Evolutionary conservation across 2,113 vertebrate genomes (phyloP), one percentile per base, ranked within the genome.

Genomic region (Clarias magur): DNA sequence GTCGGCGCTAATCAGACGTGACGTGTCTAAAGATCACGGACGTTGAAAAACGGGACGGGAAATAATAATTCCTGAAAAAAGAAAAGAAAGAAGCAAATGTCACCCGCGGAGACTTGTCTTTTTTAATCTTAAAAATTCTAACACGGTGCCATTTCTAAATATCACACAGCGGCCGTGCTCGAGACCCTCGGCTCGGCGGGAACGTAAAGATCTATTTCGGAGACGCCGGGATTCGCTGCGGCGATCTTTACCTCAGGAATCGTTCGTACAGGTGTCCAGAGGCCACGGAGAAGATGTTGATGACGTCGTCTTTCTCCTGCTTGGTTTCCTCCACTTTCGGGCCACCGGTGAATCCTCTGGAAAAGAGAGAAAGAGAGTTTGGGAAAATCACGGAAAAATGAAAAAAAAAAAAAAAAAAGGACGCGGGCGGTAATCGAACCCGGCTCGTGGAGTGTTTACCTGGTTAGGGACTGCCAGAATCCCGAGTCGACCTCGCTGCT

Each of bases 271-370:
- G 95, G 92, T 99, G 98, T 88, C 98, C 98, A 6, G 98, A 99
- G 59, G 98, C 98, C 93, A 99, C 95, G 0, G 98, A 99, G 94
- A 99, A 99, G 88, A 99, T 99, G 91, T 99, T 99, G 90, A 99
- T 96, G 30, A 99, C 95, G 67, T 98, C 95, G 3, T 99, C 97
- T 88, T 99, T 99, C 60, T 98, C 97, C 88, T 94, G 96, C 91
- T 97, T 99, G 25, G 92, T 89, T 72, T 99, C 98, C 85, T 99
- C 98, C 6, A 93, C 91, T 92, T 96, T 98, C 60, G 94, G 95
- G 80, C 96, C 96, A 56, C 98, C 97, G 0, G 97, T 96, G 90
- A 99, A 97, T 15, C 98, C 96, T 94, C 98, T 99, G 93, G 78
- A 92, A 86, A 48, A 82, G 17, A 42, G 42, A 42, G 42, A 42